Evolutionary conservation across 1,140 invertebrate species (phyloP), one percentile per base, ranked within the genome.

Genomic region (Philopotamus ludificatus): DNA sequence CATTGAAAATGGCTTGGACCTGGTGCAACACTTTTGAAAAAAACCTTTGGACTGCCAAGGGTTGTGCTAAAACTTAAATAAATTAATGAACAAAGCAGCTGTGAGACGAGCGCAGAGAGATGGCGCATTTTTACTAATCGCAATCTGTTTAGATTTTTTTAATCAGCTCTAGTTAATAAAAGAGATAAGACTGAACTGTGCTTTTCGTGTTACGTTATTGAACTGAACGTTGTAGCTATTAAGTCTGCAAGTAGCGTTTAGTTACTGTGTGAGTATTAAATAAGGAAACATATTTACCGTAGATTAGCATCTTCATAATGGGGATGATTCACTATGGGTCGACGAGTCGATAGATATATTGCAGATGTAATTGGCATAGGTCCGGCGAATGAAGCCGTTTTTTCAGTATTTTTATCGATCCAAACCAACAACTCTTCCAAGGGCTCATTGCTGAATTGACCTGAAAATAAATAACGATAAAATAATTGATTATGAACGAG

Each of bases 311-410:
- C 83, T 74, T 92, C 89, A 73, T 91, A 94, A 73, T 93, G 92
- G n/a, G 92, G 92, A 78, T 94, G 91, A 68, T 91, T 90, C 0
- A 92, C 85, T 62, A 94, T 86, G 1, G 90, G 88, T 50, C 91
- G 76, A 4, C 82, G 74, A 0, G 92, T 91, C 12, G 87, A 86
- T 12, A 94, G 77, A 78, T 93, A 85, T 1, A 94, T 73, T 59
- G 90, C 87, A 0, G 92, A 89, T 85, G 91, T 90, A 2, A 90
- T 78, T 2, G 91, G 88, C 92, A 94, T 93, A 63, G 91, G 87
- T 21, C 92, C 92, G 69, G 89, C 90, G 83, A 94, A 93, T 18
- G 87, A 87, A 20, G 86, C 86, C 4, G 74, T 77, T 39, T 74
- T 66, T 1, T 76, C 73, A 0, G 89, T 90, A 60, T 85, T 82